Evolutionary conservation across 2,797 vertebrate species (phyloP).

Genomic region (Hybognathus amarus): DNA sequence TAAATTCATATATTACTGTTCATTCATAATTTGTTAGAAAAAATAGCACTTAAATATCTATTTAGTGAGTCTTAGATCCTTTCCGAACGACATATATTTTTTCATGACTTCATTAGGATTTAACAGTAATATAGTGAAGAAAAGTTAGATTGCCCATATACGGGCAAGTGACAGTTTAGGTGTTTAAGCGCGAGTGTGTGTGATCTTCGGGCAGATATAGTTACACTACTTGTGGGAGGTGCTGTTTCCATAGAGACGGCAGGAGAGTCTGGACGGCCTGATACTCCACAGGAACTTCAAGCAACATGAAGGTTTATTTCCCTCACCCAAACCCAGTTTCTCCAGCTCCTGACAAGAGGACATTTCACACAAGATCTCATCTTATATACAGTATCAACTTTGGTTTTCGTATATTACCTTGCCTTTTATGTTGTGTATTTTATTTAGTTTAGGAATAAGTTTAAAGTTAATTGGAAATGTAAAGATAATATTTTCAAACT

Average conservation of each 20-base stretch:
- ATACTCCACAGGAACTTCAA: conserved; percentile 94
- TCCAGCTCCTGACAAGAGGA: conserved; percentile 82
- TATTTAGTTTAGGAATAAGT: neutral
- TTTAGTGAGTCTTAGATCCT: too few relatives aligned
- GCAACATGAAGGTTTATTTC: conserved; percentile 85
- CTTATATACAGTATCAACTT: neutral
- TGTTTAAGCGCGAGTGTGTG: neutral
- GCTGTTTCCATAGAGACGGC: conserved; percentile 88
- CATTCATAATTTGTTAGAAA: too few relatives aligned
- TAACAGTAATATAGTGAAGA: too few relatives aligned
- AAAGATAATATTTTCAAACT: neutral
- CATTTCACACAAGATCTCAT: neutral
- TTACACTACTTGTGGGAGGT: conserved; percentile 85
- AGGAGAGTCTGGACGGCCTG: conserved; percentile 86
- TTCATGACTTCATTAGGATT: too few relatives aligned
- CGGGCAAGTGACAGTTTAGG: too few relatives aligned
- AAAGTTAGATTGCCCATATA: too few relatives aligned
- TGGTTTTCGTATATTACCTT: too few relatives aligned
- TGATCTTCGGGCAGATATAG: neutral
- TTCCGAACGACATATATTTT: too few relatives aligned
- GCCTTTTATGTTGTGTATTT: neutral
- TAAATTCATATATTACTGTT: too few relatives aligned
- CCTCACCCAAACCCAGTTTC: conserved; percentile 84
- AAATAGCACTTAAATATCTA: too few relatives aligned
- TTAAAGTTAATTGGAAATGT: neutral